Conservation (phyloP, 2,113 vertebrate genomes). For the Serranochromis macrocephalus region DNA sequence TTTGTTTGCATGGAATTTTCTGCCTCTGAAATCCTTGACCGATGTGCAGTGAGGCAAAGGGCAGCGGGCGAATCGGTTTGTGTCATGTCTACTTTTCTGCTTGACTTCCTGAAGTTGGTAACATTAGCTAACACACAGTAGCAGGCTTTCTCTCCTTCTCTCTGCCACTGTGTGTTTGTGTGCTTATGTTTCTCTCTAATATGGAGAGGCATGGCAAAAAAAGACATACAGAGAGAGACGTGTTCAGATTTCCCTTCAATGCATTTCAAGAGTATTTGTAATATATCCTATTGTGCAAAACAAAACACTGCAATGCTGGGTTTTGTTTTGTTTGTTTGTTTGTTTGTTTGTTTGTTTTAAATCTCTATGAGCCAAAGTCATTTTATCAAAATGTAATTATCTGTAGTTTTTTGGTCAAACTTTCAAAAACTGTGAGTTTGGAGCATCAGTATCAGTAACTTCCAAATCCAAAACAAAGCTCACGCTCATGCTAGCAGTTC, state of each 20-base stretch:
- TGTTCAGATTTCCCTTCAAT: neutral
- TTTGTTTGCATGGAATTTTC: neutral
- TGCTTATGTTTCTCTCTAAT: neutral
- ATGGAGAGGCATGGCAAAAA: neutral
- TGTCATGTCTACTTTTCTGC: conserved; percentile 67
- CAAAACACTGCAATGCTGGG: neutral
- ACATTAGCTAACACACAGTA: conserved; percentile 6
- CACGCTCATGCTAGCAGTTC: neutral
- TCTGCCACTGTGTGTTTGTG: neutral
- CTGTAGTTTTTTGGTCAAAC: neutral
- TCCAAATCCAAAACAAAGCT: neutral
- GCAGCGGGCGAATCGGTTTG: conserved; percentile 33
- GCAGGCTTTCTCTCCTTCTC: neutral
- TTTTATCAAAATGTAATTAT: neutral
- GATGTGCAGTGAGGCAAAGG: conserved; percentile 28
- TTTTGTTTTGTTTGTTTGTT: neutral
- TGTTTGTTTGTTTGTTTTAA: neutral
- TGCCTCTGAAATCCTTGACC: conserved; percentile 21
- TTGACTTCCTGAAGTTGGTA: conserved; percentile 58
- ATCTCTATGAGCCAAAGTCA: neutral
- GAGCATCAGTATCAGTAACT: neutral
- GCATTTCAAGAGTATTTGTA: neutral
- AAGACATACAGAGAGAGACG: neutral
- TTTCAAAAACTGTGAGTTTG: neutral
- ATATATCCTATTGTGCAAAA: neutral